Base-by-base conservation (phyloP, 2,113 vertebrate genomes). In the Thalassoma bifasciatum region DNA sequence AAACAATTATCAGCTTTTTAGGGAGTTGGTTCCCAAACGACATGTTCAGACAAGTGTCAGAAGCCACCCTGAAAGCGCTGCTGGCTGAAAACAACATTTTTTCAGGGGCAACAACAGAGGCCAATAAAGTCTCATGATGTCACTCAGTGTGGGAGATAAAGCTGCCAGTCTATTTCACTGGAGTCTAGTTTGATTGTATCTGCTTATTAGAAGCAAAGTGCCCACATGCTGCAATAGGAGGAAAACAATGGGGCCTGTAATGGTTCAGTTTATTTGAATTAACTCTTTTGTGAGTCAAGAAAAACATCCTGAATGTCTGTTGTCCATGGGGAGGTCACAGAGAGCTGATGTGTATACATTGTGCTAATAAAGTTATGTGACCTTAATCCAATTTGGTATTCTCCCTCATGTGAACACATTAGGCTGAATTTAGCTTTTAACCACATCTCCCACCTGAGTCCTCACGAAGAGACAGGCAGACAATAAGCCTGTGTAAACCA, bases 401-500 rank as follows among this genome's bases (percentile, higher is more conserved):
- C 50, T 59, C 22, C 62, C 72, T 79, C 62, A 58, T 77, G 54
- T 76, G 71, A 77, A 82, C 79, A 86, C 82, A 77, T 79, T 80
- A 82, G 59, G n/a, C 64, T 42, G n/a, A 61, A 66, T 51, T 46
- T 30, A 24, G 63, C 47, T 77, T 67, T 78, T 66, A 72, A 62
- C 37, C 67, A 62, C 50, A 36, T 75, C 60, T 21, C 52, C 54
- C 63, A 86, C 75, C 69, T 44, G 75, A 84, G 77, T 62, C 82
- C 61, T 46, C 67, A 66, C 74, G 50, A 49, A 73, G 51, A 53
- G 26, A 46, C 38, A 21, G 57, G 22, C 34, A 82, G 78, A 91
- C 87, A 90, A 86, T 75, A 71, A 57, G 71, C 53, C 8, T 11
- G 75, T 92, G 88, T 92, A 85, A 91, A 72, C 59, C 10, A 67